Evolutionary conservation across 2,888 invertebrate species (phyloP).

Genomic region (Himalopsyche anomala): DNA sequence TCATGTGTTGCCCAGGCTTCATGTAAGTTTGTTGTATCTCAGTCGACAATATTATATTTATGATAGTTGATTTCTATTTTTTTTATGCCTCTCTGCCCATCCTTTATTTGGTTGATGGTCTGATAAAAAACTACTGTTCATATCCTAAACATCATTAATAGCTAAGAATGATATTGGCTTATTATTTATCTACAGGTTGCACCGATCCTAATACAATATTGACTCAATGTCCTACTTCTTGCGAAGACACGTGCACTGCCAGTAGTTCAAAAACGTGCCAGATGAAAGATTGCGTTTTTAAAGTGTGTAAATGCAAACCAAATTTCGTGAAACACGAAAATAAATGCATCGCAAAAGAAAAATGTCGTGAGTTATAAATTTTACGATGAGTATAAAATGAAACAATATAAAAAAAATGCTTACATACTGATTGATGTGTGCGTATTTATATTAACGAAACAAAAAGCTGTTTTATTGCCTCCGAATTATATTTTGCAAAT

Average conservation of each 20-base stretch:
- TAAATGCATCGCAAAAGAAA: neutral
- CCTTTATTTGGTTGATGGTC: too few species aligned
- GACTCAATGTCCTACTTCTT: neutral
- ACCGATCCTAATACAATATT: neutral
- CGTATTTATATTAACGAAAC: too few species aligned
- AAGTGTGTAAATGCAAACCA: neutral
- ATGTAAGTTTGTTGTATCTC: slow-evolving; percentile 13
- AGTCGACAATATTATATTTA: neutral
- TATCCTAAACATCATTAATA: too few species aligned
- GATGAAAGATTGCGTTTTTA: neutral
- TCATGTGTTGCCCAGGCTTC: slow-evolving; percentile 37
- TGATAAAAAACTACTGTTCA: too few species aligned
- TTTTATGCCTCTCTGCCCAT: too few species aligned
- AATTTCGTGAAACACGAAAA: neutral
- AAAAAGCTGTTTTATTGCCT: too few species aligned
- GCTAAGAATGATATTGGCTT: too few species aligned
- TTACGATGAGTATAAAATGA: too few species aligned
- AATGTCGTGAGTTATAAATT: slow-evolving; percentile 5
- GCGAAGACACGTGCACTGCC: neutral
- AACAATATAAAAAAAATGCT: too few species aligned
- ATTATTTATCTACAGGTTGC: neutral
- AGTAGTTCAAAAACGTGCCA: neutral
- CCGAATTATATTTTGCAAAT: too few species aligned
- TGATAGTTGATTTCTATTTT: too few species aligned
- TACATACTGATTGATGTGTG: too few species aligned